A percentile compares a stretch with the other conserved stretches of the same genome.
Evolutionary conservation across 2,113 vertebrate species (phyloP).

Genomic region (Prunella fulvescens): DNA sequence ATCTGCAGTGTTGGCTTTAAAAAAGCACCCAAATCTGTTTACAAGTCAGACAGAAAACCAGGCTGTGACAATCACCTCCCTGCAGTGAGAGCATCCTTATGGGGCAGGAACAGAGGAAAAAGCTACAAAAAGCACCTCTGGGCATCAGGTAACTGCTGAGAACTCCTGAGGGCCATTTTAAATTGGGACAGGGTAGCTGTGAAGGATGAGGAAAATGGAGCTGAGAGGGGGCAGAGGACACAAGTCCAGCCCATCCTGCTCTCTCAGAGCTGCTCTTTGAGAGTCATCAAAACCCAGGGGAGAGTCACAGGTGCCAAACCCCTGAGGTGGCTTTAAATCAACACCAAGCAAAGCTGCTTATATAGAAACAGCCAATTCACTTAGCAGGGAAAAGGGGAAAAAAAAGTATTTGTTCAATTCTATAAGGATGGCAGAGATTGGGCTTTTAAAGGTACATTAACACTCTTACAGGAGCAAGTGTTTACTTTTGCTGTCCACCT

Average conservation of each 20-base stretch:
- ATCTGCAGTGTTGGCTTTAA: neutral
- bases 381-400: neutral
- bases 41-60: neutral
- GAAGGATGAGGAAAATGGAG: neutral
- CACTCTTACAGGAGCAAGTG: neutral
- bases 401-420: neutral
- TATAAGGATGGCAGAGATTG: neutral
- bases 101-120: neutral
- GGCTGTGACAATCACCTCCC: neutral
- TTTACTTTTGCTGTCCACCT: constrained; percentile 4
- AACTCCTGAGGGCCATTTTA: neutral
- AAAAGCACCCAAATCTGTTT: neutral
- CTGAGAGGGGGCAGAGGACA: neutral
- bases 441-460: neutral
- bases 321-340: neutral
- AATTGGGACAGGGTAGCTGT: neutral
- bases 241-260: neutral
- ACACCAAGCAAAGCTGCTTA: neutral
- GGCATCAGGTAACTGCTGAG: neutral
- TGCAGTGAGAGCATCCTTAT: neutral
- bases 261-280: neutral
- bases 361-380: neutral
- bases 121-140: neutral
- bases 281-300: neutral
- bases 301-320: neutral